Percentiles rank a stretch among this genome's conserved stretches.
Conservation (phyloP, 1,140 invertebrate species). For the Drosophila burlai region DNA sequence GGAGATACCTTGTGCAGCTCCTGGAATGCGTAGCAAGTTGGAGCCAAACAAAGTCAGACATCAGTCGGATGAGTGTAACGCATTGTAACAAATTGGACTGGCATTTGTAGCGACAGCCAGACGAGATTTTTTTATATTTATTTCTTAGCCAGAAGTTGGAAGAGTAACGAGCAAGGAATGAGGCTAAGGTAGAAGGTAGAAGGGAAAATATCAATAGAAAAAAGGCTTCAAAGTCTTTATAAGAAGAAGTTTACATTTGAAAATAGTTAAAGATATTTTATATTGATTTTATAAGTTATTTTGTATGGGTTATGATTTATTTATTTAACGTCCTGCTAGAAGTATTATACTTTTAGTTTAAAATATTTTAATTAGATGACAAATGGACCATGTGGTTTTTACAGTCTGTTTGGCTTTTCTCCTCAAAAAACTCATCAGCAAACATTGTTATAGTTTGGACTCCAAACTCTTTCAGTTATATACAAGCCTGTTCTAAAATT, state of each 20-base stretch:
- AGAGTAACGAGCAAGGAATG: not conserved
- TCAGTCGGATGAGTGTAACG: conserved; percentile 63
- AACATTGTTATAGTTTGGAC: no score
- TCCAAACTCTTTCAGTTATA: not conserved
- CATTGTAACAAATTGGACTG: conserved; percentile 75
- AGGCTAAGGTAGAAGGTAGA: not conserved
- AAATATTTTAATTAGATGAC: not conserved
- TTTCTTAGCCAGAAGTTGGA: not conserved
- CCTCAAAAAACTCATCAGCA: not conserved
- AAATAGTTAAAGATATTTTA: not conserved
- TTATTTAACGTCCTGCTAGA: not conserved
- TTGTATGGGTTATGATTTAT: no score
- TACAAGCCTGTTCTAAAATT: no score
- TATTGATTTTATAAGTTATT: not conserved
- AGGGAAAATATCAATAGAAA: not conserved
- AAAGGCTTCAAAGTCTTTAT: not conserved
- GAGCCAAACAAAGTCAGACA: conserved; percentile 66
- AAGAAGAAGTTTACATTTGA: not conserved
- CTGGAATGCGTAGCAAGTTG: conserved; percentile 84
- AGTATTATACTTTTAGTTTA: no score
- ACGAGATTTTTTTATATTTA: conserved; percentile 21
- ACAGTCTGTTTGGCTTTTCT: not conserved
- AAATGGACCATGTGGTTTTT: not conserved
- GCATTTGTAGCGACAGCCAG: conserved; percentile 76
- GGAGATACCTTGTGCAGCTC: conserved; percentile 84